Evolutionary conservation across 2,888 invertebrate species (phyloP).

Genomic region (Ectemnius cavifrons): DNA sequence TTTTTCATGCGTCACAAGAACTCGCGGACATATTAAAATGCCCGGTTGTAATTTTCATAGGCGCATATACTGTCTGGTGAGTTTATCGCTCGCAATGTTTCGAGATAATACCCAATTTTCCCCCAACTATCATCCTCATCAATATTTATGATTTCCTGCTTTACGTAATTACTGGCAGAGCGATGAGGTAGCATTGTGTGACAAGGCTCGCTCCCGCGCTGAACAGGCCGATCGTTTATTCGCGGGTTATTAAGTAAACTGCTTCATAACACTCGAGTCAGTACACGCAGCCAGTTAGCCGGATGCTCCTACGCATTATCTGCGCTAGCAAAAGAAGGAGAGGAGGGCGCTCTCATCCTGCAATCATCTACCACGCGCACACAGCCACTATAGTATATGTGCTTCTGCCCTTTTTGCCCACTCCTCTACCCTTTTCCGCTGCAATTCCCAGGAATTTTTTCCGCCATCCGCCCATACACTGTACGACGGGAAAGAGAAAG

Average conservation of each 20-base stretch:
- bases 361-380: constrained; percentile 38
- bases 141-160: constrained; percentile 25
- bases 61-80: neutral
- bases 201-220: constrained; percentile 4
- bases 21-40: constrained; percentile 6
- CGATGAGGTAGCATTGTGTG: neutral
- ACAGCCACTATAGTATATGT: too few species aligned
- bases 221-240: constrained; percentile 41
- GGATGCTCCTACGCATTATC: constrained; percentile 51
- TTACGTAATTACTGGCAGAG: constrained; percentile 22
- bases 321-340: constrained; percentile 35
- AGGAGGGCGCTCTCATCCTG: constrained; percentile 51
- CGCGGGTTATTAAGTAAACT: constrained; percentile 48
- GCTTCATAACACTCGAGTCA: constrained; percentile 25
- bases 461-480: neutral
- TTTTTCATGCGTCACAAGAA: neutral
- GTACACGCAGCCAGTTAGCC: constrained; percentile 30
- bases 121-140: constrained; percentile 3
- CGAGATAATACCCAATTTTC: constrained; percentile 2
- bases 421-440: constrained; percentile 5
- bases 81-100: neutral
- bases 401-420: constrained; percentile 5
- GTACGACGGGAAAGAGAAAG: too few species aligned
- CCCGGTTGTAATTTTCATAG: neutral
- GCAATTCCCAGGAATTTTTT: neutral